Base-by-base conservation (phyloP, 2,888 invertebrate genomes). In the Nipponacmea schrenckii region DNA sequence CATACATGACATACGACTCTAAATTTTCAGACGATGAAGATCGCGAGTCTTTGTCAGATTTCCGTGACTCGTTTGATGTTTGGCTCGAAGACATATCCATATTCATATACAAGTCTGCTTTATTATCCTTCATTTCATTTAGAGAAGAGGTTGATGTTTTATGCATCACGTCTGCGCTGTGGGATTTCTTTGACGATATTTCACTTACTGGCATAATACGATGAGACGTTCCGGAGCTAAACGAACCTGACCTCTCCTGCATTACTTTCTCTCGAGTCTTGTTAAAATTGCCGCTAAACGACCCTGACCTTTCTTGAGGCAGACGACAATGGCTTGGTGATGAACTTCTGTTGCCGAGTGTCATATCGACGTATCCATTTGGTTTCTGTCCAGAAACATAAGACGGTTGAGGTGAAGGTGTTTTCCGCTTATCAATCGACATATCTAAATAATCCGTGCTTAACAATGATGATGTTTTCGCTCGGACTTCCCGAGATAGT, bases 291-390 rank as follows among this genome's bases (percentile, higher is more conserved):
- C 46, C 46, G 26, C 73, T 74, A 8, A 76, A 74, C 14, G 75
- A 75, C 2, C 69, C 48, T 17, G 45, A 71, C 44, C 68, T 71
- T 67, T 77, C 75, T 26, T 75, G 77, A 3, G 80, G 80, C 20
- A 75, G 65, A 20, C 78, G 76, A 5, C 76, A 67, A 2, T 68
- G 50, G n/a, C 62, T 63, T 48, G 79, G 77, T 24, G 74, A 77
- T 10, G 79, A 74, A 46, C 72, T 75, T 48, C 77, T 73, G 10
- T 75, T 67, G 8, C 78, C 81, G 2, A 81, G 62, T 7, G 82
- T 81, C 83, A 84, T 84, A 75, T 81, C 82, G 44, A 84, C 76
- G 64, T 84, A 84, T 0, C 83, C 80, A 15, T 77, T 79, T 12
- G 67, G 62, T 46, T 66, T 73, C 1, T 72, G 75, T 5, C 74